These are phyloP conservation scores for Acipenser transmontanus DNA, from an alignment of 2,797 vertebrate genomes.

Conservation along the genomic window DNA sequence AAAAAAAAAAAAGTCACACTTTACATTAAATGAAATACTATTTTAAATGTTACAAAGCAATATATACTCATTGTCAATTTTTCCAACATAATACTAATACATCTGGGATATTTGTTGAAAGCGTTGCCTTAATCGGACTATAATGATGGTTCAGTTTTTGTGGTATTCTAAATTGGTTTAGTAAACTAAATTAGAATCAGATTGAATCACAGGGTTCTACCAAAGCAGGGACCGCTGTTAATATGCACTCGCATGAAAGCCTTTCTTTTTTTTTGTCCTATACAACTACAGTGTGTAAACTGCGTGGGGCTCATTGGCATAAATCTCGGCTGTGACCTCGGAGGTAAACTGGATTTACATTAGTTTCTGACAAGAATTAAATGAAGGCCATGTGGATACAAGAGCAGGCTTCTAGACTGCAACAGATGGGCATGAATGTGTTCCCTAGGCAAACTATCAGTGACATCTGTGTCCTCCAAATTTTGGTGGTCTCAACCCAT, in stretches of 20 bases:
- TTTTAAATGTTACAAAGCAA: no score
- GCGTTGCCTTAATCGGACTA: no score
- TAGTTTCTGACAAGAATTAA: slow-evolving; percentile 81
- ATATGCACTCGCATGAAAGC: slow-evolving; percentile 72
- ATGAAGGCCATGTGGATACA: slow-evolving; percentile 74
- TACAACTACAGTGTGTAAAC: slow-evolving; percentile 66
- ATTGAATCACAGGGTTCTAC: slow-evolving; percentile 55
- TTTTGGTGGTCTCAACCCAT: slow-evolving; percentile 76
- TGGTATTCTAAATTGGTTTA: not conserved
- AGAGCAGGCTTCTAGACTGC: slow-evolving; percentile 68
- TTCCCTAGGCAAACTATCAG: slow-evolving; percentile 72
- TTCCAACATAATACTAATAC: no score
- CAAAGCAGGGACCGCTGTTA: slow-evolving; percentile 67
- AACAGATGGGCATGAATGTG: slow-evolving; percentile 79
- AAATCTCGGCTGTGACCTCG: slow-evolving; percentile 70
- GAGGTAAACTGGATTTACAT: slow-evolving; percentile 79
- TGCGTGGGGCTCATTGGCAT: slow-evolving; percentile 69
- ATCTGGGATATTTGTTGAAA: no score
- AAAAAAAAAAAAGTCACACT: no score
- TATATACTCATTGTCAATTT: no score
- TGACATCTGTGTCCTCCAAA: slow-evolving; percentile 77
- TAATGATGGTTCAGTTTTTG: not conserved
- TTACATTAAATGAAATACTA: no score
- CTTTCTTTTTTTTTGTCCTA: slow-evolving; percentile 62
- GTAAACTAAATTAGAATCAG: not conserved